These are phyloP conservation scores for Synergus umbraculus DNA, from an alignment of 2,888 invertebrate species.

Conservation along the genomic window DNA sequence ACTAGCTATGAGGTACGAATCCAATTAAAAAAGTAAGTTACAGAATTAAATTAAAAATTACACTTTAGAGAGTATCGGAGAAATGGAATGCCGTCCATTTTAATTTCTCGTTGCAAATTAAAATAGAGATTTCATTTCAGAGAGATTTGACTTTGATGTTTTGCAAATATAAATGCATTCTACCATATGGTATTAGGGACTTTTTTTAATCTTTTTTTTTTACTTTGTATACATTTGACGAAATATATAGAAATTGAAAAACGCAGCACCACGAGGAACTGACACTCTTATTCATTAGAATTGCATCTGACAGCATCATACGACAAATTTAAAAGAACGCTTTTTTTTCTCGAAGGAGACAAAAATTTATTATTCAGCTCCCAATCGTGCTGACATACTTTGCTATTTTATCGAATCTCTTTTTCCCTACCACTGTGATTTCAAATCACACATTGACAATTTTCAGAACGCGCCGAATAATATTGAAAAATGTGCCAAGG, in stretches of 20 bases:
- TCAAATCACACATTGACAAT: constrained; percentile 19
- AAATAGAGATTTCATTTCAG: background rate
- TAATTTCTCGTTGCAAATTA: background rate
- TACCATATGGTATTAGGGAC: background rate
- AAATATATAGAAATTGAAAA: constrained; percentile 31
- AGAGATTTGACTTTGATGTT: constrained; percentile 7
- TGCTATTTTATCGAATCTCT: constrained; percentile 35
- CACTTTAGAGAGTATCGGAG: background rate
- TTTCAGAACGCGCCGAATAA: constrained; percentile 15
- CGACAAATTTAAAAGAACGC: constrained; percentile 29
- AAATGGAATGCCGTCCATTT: background rate
- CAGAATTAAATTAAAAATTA: background rate
- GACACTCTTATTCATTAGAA: constrained; percentile 33
- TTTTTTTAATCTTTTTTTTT: background rate
- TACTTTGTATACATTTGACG: constrained; percentile 12
- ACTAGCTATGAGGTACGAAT: background rate
- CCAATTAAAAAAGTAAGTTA: background rate
- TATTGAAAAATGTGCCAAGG: constrained; percentile 3
- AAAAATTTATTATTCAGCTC: constrained; percentile 36
- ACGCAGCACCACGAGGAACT: constrained; percentile 26
- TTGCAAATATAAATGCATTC: background rate
- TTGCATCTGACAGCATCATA: constrained; percentile 33
- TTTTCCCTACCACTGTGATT: constrained; percentile 12
- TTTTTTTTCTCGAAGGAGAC: constrained; percentile 21
- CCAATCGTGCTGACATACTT: constrained; percentile 36